phyloP scores from a whole-genome alignment of 2,797 vertebrate genomes.

The Vultur gryphus region DNA sequence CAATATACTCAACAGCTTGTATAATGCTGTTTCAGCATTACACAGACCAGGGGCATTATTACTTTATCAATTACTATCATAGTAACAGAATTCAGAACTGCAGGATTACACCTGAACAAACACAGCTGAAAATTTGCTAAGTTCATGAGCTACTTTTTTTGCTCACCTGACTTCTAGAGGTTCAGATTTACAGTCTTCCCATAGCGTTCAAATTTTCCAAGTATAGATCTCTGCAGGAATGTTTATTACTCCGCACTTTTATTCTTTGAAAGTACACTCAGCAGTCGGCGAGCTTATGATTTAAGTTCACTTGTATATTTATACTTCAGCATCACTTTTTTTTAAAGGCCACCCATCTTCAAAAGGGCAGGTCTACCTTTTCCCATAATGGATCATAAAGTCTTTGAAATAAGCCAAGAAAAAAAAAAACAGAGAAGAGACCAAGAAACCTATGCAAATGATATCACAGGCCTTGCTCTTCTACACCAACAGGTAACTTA shows the following conservation, averaged over 20 bases:
- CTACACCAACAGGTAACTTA: background rate
- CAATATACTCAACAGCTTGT: background rate
- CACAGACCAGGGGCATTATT: background rate
- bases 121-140: background rate
- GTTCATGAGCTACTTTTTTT: background rate
- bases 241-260: background rate
- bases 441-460: background rate
- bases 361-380: background rate
- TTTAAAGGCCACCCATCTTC: background rate
- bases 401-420: background rate
- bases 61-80: rapidly evolving
- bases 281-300: background rate
- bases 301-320: background rate
- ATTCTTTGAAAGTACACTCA: background rate
- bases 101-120: background rate
- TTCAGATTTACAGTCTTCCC: background rate
- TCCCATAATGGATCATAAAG: background rate
- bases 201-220: rapidly evolving
- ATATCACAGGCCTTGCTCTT: background rate
- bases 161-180: background rate
- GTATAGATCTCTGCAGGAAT: background rate
- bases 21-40: rapidly evolving
- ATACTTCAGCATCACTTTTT: background rate
- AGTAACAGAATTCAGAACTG: rapidly evolving
- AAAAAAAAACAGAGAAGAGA: background rate